Evolutionary conservation across 30 jellyfish, hydroid and myxozoan species (phyloP).

Genomic region (Morbakka virulenta): DNA sequence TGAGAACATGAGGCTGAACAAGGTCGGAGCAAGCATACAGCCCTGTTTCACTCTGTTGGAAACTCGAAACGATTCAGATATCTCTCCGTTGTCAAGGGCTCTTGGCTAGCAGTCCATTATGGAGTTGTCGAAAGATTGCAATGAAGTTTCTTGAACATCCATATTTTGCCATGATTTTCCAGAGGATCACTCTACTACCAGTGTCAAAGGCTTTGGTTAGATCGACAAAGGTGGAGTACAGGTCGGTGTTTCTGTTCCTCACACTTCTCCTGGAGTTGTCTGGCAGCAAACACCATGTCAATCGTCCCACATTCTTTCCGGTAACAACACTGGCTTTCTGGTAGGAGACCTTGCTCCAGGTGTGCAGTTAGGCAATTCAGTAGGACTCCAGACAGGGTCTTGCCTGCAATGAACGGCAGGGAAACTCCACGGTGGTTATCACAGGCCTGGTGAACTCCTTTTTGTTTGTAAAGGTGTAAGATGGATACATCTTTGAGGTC

Average conservation of each 20-base stretch:
- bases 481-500: not conserved
- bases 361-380: not conserved
- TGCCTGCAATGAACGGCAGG: not conserved
- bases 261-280: slow-evolving; percentile 3
- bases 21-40: not conserved
- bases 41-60: not conserved
- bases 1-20: not conserved
- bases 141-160: not conserved
- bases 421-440: not conserved
- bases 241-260: not conserved
- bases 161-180: not conserved
- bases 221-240: not conserved
- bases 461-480: not conserved
- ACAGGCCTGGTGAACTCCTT: too few relatives aligned
- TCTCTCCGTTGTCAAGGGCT: not conserved
- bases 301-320: not conserved
- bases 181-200: not conserved
- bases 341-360: not conserved
- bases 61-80: not conserved
- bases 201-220: slow-evolving; percentile 4
- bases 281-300: slow-evolving; percentile 2
- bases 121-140: not conserved
- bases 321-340: not conserved
- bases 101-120: not conserved
- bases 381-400: too few relatives aligned